A percentile compares a stretch with the other conserved stretches of the same genome.
Conservation (phyloP, 2,888 invertebrate species). For the Chaitophorus viminalis region DNA sequence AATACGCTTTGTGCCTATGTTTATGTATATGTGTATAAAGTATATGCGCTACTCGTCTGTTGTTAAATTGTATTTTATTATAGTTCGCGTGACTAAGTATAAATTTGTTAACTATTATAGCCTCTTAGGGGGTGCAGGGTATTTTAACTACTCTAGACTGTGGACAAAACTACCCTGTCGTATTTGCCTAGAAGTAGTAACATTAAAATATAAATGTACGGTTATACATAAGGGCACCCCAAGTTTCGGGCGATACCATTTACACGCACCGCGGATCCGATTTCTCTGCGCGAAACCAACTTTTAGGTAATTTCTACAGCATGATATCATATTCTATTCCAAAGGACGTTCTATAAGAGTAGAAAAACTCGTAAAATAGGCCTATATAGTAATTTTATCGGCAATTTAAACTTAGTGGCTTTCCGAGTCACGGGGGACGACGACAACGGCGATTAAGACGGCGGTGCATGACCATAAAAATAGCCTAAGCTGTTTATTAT, state of each 20-base stretch:
- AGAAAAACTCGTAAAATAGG: slow-evolving; percentile 22
- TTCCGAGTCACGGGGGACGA: neutral
- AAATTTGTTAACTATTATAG: slow-evolving; percentile 25
- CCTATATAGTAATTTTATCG: neutral
- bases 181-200: neutral
- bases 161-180: slow-evolving; percentile 14
- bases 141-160: slow-evolving; percentile 11
- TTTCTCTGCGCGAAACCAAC: neutral
- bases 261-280: neutral
- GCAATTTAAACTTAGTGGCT: slow-evolving; percentile 12
- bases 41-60: neutral
- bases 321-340: slow-evolving; percentile 6
- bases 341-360: neutral
- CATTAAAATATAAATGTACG: neutral
- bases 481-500: slow-evolving; percentile 34
- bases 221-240: too few relatives aligned
- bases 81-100: slow-evolving; percentile 34
- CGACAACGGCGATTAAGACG: neutral
- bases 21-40: neutral
- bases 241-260: neutral
- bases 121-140: neutral
- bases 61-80: slow-evolving; percentile 11
- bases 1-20: neutral
- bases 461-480: slow-evolving; percentile 11
- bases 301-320: neutral